A percentile compares a stretch with the other conserved stretches of the same genome.
These are phyloP conservation scores for Habrosyne pyritoides DNA, from an alignment of 2,888 invertebrate genomes.

Conservation along the genomic window DNA sequence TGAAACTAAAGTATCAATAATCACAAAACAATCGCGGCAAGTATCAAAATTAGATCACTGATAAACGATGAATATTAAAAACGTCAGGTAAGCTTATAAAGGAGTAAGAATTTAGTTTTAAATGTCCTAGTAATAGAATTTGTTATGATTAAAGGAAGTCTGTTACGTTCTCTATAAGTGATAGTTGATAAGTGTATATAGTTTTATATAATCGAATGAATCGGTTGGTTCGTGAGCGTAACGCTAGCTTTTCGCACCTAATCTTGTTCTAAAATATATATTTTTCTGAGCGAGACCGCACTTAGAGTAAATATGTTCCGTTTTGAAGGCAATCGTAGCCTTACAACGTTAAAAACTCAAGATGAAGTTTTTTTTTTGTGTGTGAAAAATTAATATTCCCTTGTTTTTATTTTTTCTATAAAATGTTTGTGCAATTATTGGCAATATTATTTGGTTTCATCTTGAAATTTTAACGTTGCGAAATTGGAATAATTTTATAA, in stretches of 20 bases:
- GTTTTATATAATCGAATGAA: constrained; percentile 23
- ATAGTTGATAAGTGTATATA: constrained; percentile 34
- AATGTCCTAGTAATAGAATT: constrained; percentile 7
- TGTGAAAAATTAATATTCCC: neutral
- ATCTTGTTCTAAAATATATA: neutral
- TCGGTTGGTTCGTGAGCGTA: constrained; percentile 17
- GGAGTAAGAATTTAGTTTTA: constrained; percentile 13
- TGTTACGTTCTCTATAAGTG: constrained; percentile 34
- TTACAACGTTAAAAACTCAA: neutral
- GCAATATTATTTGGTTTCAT: neutral
- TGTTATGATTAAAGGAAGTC: constrained; percentile 10
- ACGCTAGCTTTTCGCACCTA: constrained; percentile 47
- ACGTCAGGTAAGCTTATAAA: constrained; percentile 7
- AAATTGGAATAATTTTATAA: neutral
- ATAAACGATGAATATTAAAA: constrained; percentile 5
- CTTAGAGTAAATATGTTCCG: constrained; percentile 2
- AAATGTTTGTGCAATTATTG: neutral
- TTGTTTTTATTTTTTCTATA: neutral
- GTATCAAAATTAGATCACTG: neutral
- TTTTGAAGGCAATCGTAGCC: neutral
- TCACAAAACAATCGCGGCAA: constrained; percentile 2
- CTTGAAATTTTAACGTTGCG: neutral
- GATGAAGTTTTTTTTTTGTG: neutral
- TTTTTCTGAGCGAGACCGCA: constrained; percentile 11
- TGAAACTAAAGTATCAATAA: neutral